phyloP scores from a whole-genome alignment of 2,888 invertebrate species.

The Orthosia gracilis region DNA sequence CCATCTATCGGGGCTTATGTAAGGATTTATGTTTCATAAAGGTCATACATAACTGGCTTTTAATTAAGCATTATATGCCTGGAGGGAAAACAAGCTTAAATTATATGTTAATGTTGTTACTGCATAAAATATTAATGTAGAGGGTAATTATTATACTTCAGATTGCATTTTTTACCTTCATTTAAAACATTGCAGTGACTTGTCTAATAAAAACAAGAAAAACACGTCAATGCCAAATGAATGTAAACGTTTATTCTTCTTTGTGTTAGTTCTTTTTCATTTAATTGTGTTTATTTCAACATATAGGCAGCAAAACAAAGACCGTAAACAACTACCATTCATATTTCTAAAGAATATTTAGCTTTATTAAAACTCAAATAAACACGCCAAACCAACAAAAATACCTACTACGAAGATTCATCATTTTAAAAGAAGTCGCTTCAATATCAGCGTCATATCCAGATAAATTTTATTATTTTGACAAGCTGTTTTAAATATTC shows the following conservation, averaged over 20 bases:
- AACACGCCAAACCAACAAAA: background rate
- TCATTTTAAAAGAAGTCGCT: conserved; percentile 22
- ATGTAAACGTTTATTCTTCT: conserved; percentile 37
- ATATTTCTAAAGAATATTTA: background rate
- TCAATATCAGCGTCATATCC: conserved; percentile 39
- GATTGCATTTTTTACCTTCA: conserved; percentile 43
- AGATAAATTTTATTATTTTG: conserved; percentile 68
- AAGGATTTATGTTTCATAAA: conserved; percentile 65
- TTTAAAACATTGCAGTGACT: conserved; percentile 28
- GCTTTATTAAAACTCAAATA: conserved; percentile 2
- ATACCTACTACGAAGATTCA: background rate
- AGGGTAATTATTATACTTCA: conserved; percentile 43
- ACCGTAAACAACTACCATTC: too few relatives aligned
- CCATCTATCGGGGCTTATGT: conserved; percentile 71
- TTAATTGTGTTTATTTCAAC: conserved; percentile 11
- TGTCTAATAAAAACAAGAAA: conserved; percentile 58
- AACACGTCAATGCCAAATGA: conserved; percentile 55
- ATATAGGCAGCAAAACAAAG: background rate
- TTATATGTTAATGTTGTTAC: conserved; percentile 57
- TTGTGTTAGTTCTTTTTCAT: conserved; percentile 42
- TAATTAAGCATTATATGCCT: conserved; percentile 58
- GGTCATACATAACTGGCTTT: conserved; percentile 61
- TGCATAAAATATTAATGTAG: conserved; percentile 51
- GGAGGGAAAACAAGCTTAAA: conserved; percentile 54
- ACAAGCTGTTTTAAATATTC: conserved; percentile 63